phyloP scores from a whole-genome alignment of 2,113 vertebrate genomes.

The Cryptotis parvus region DNA sequence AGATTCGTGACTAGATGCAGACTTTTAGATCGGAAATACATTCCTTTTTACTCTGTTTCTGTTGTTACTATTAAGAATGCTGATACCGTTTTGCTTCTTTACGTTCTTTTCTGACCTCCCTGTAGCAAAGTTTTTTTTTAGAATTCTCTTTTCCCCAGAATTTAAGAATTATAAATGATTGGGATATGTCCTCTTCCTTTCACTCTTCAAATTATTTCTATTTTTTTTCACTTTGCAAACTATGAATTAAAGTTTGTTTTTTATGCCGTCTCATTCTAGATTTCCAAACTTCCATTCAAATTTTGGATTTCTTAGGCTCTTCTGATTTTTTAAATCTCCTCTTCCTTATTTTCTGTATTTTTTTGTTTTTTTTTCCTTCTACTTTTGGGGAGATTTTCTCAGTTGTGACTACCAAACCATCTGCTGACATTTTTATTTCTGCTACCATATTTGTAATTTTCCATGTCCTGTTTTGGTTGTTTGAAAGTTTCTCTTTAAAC shows the following conservation, averaged over 20 bases:
- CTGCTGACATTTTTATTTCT: conserved; percentile 64
- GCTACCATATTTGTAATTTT: conserved; percentile 54
- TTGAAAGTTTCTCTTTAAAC: conserved; percentile 39
- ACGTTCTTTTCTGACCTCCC: background rate
- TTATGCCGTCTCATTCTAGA: background rate
- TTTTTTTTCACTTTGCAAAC: background rate
- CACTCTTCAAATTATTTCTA: background rate
- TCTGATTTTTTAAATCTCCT: conserved; percentile 36
- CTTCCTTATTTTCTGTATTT: background rate
- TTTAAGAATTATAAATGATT: background rate
- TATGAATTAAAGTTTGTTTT: conserved; percentile 6
- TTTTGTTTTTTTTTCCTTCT: conserved; percentile 59
- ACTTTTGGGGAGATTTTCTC: conserved; percentile 59
- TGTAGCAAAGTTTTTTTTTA: conserved; percentile 1
- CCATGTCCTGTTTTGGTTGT: background rate
- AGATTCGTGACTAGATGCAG: background rate
- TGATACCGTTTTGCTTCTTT: background rate
- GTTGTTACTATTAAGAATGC: background rate
- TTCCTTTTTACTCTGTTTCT: background rate
- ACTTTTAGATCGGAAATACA: conserved; percentile 7
- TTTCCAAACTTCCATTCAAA: conserved; percentile 42
- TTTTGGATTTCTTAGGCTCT: conserved; percentile 2
- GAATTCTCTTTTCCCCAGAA: background rate
- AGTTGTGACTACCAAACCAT: conserved; percentile 57
- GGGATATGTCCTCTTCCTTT: background rate